Conservation (phyloP, 2,113 vertebrate genomes). For the Bungarus multicinctus region DNA sequence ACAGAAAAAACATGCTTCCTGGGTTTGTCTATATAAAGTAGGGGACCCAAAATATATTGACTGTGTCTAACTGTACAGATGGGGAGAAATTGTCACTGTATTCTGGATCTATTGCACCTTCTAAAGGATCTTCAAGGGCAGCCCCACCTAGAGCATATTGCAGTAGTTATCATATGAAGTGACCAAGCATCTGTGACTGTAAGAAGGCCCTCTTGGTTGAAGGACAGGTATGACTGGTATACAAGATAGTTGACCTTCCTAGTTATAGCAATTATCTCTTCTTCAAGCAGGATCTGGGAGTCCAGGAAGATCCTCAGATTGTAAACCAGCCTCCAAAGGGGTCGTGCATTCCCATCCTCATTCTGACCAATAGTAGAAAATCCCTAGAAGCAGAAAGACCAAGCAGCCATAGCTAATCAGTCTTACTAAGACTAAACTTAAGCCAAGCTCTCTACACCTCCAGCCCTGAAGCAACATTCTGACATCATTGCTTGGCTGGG, state of each 20-base stretch:
- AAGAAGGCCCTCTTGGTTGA: background rate
- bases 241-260: background rate
- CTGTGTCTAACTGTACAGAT: background rate
- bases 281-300: background rate
- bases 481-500: background rate
- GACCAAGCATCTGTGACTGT: background rate
- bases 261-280: background rate
- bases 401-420: background rate
- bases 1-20: background rate
- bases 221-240: background rate
- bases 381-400: background rate
- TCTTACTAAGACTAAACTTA: background rate
- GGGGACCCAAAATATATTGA: background rate
- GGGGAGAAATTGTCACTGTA: background rate
- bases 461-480: background rate
- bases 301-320: background rate
- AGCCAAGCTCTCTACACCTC: background rate
- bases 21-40: background rate
- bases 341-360: background rate
- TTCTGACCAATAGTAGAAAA: background rate
- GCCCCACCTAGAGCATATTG: background rate
- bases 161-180: background rate
- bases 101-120: background rate
- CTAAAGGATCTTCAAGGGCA: background rate
- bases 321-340: background rate